These are phyloP conservation scores for Lucilia cuprina DNA, from an alignment of 1,140 invertebrate species.

Conservation along the genomic window DNA sequence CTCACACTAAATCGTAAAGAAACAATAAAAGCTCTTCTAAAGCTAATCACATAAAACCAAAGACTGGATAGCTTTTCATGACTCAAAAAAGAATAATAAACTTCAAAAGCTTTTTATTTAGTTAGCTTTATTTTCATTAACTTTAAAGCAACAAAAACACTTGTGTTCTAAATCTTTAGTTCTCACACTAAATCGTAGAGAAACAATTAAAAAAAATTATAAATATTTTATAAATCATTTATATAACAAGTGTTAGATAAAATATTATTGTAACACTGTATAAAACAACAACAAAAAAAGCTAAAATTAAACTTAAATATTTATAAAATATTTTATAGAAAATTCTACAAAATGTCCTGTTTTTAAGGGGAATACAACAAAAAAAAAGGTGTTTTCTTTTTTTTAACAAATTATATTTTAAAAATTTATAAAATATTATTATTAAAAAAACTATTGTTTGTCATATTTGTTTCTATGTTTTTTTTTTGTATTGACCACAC, in stretches of 20 bases:
- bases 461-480: not conserved
- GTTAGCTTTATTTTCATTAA: too few relatives aligned
- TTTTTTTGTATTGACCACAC: slow-evolving; percentile 23
- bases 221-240: not conserved
- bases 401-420: not conserved
- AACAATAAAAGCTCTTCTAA: not conserved
- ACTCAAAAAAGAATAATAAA: too few relatives aligned
- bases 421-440: not conserved
- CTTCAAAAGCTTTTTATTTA: too few relatives aligned
- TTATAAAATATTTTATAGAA: too few relatives aligned
- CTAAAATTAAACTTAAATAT: too few relatives aligned
- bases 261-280: not conserved
- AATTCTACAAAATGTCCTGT: not conserved
- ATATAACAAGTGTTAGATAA: not conserved
- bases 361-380: not conserved
- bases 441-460: not conserved
- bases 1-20: not conserved
- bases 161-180: not conserved
- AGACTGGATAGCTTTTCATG: too few relatives aligned
- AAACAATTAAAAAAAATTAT: not conserved
- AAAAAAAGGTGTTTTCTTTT: too few relatives aligned
- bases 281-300: too few relatives aligned
- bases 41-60: too few relatives aligned
- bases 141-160: too few relatives aligned
- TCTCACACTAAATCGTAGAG: not conserved